phyloP scores from a whole-genome alignment of 2,113 vertebrate genomes.

The Octodon degus region DNA sequence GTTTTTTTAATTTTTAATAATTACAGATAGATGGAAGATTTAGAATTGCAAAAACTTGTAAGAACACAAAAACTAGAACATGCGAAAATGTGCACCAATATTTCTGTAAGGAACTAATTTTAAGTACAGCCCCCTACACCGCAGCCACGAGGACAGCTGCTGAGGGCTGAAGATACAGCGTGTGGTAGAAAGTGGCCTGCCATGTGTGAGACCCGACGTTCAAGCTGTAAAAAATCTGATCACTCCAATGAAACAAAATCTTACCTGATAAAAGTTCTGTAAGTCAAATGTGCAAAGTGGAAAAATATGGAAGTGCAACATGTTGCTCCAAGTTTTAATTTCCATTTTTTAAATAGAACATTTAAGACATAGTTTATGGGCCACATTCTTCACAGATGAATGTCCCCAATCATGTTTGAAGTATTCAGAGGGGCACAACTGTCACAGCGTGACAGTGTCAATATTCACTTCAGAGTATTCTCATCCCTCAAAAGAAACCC shows the following conservation, averaged over 20 bases:
- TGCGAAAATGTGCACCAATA: not conserved
- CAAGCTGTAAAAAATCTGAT: not conserved
- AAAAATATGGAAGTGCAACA: not conserved
- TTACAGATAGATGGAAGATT: not conserved
- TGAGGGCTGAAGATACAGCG: too few species aligned
- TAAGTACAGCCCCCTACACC: not conserved
- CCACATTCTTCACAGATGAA: not conserved
- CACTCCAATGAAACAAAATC: not conserved
- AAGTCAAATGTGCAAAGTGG: not conserved
- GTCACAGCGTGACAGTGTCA: too few species aligned
- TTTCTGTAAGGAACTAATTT: not conserved
- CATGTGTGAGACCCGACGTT: too few species aligned
- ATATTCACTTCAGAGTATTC: not conserved
- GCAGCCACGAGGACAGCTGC: not conserved
- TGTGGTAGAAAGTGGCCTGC: not conserved
- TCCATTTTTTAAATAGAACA: not conserved
- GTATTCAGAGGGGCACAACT: not conserved
- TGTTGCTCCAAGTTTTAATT: not conserved
- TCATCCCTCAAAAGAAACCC: not conserved
- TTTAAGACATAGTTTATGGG: not conserved
- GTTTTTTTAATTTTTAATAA: not conserved
- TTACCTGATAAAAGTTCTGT: not conserved
- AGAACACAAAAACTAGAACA: not conserved
- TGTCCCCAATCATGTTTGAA: not conserved
- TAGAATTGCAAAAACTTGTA: not conserved